A percentile compares a stretch with the other conserved stretches of the same genome.
Conservation (phyloP, 1,140 invertebrate genomes). For the Laodelphax striatellus region DNA sequence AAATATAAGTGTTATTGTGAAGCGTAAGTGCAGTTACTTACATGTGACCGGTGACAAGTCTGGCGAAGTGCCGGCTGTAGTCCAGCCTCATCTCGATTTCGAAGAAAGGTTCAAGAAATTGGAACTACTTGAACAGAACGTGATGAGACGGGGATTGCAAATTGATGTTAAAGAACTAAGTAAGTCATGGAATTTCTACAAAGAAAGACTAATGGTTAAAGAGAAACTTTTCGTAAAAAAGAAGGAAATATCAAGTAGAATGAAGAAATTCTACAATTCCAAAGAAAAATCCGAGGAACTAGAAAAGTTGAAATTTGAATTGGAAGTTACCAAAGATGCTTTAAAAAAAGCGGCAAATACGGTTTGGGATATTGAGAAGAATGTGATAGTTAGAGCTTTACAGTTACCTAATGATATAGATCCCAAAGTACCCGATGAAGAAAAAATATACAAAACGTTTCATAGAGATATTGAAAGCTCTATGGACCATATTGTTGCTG, state of each 20-base stretch:
- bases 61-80: conserved; percentile 40
- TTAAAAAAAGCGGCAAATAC: conserved; percentile 40
- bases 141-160: conserved; percentile 33
- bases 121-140: conserved; percentile 35
- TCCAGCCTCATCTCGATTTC: conserved; percentile 48
- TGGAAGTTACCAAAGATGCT: conserved; percentile 43
- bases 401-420: conserved; percentile 53
- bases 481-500: conserved; percentile 43
- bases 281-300: conserved; percentile 29
- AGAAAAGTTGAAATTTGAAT: conserved; percentile 38
- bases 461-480: conserved; percentile 27
- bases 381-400: conserved; percentile 40
- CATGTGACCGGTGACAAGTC: conserved; percentile 39
- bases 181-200: conserved; percentile 39
- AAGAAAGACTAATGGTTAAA: conserved; percentile 31
- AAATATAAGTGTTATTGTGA: too few relatives aligned
- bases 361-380: conserved; percentile 47
- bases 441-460: conserved; percentile 28
- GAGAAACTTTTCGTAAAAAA: conserved; percentile 32
- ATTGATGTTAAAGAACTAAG: conserved; percentile 36
- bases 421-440: conserved; percentile 38
- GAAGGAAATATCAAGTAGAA: conserved; percentile 23
- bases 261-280: conserved; percentile 28
- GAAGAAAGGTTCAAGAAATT: conserved; percentile 36
- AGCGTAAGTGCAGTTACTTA: too few relatives aligned